phyloP scores from a whole-genome alignment of 2,113 vertebrate genomes.

The Passer montanus region DNA sequence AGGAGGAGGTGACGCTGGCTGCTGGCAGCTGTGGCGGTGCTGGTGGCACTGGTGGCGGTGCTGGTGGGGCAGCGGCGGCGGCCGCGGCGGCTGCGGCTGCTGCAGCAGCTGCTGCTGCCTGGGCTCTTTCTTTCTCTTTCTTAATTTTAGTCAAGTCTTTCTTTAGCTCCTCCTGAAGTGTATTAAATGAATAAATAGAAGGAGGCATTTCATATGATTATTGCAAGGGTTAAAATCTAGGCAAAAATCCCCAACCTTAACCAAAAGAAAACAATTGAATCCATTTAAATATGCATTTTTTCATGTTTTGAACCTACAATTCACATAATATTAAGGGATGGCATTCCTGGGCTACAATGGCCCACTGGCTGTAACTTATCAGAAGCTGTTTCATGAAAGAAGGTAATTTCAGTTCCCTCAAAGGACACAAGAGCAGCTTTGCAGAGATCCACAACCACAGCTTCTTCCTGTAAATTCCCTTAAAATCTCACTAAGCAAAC shows the following conservation, averaged over 20 bases:
- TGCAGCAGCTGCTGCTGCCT: conserved; percentile 73
- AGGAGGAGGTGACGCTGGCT: conserved; percentile 70
- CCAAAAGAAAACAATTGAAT: neutral
- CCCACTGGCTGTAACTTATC: neutral
- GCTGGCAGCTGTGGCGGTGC: conserved; percentile 24
- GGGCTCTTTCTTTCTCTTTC: conserved; percentile 87
- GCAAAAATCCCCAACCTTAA: neutral
- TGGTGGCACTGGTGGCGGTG: conserved; percentile 62
- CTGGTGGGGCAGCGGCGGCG: neutral
- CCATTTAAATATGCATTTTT: neutral
- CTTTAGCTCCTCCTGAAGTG: conserved; percentile 91
- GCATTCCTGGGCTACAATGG: neutral
- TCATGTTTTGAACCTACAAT: neutral
- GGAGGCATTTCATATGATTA: neutral
- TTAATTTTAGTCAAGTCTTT: conserved; percentile 88
- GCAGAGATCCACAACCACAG: neutral
- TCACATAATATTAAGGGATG: neutral
- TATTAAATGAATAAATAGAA: conserved; percentile 48
- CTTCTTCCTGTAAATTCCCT: neutral
- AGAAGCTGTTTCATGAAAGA: neutral
- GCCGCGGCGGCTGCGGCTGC: conserved; percentile 58
- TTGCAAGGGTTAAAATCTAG: neutral
- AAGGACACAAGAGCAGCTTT: neutral
- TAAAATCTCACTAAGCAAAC: neutral
- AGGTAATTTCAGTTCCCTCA: neutral